Base-by-base conservation (phyloP, 2,888 invertebrate genomes). In the Seira sanloemensis region DNA sequence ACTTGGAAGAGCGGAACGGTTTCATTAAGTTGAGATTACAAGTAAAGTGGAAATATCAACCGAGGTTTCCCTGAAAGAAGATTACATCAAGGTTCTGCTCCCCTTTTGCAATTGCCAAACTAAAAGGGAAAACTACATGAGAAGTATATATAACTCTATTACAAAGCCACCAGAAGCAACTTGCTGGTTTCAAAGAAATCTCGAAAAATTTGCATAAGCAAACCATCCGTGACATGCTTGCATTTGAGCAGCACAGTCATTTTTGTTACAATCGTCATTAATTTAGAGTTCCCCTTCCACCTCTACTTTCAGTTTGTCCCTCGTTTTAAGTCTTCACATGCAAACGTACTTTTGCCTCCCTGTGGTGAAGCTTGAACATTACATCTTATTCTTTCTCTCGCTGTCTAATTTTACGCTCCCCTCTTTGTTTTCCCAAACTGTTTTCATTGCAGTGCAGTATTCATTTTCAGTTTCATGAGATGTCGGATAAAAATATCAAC, bases 151-250 rank as follows among this genome's bases (percentile, higher is more conserved):
- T 18, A 18, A 58, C 19, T n/a, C n/a, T n/a, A 58, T 46, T 46
- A 46, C n/a, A 46, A 12, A 46, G 46, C 58, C 19, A 18, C 5
- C 19, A 68, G 21, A 21, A 72, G 66, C 83, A 83, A 83, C 73
- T 77, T 37, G 37, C 4, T 37, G 37, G 37, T 37, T 37, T 12
- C 5, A 7, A 37, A 58, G n/a, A 58, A 58, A 66, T 21, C 66
- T 66, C 2, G 4, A 62, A 37, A 23, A 83, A 83, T 83, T 83
- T 78, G 78, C 83, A 83, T 83, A 83, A 78, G 67, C 73, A 83
- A 83, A 74, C 83, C 72, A 78, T 73, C 78, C 83, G 68, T 83
- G 76, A 78, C 73, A 83, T 73, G 74, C 78, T 67, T 82, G 71
- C 68, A 67, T 58, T 23, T 76, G 12, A 37, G 65, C 69, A 72